These are phyloP conservation scores for Apoderus coryli DNA, from an alignment of 2,888 invertebrate species.

Conservation along the genomic window DNA sequence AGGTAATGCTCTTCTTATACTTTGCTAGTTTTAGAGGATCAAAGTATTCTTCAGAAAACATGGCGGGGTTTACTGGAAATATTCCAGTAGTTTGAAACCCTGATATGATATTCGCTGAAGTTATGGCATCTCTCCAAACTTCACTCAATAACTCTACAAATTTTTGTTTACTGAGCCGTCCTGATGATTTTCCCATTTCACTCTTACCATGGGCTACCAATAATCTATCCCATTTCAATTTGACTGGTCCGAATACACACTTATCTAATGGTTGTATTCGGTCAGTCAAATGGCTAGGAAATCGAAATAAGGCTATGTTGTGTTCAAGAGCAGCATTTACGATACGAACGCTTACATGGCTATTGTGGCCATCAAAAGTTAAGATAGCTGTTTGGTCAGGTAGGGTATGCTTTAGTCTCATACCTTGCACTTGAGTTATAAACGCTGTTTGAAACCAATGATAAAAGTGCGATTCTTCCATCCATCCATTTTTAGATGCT, in stretches of 20 bases:
- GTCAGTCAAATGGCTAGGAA: constrained; percentile 16
- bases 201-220: constrained; percentile 14
- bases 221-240: constrained; percentile 14
- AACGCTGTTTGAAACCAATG: no score
- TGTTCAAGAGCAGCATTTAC: constrained; percentile 9
- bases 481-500: constrained; percentile 18
- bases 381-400: constrained; percentile 7
- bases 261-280: constrained; percentile 14
- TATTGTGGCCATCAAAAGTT: constrained; percentile 12
- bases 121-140: constrained; percentile 6
- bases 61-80: constrained; percentile 3
- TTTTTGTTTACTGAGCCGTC: constrained; percentile 8
- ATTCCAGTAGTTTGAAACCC: constrained; percentile 6
- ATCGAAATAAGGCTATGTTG: constrained; percentile 9
- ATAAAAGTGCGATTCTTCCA: no score
- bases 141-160: constrained; percentile 7
- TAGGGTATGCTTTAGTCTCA: no score
- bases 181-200: constrained; percentile 12
- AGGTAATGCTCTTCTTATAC: no score
- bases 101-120: constrained; percentile 4
- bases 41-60: no score
- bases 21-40: no score
- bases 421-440: no score
- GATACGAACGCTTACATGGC: constrained; percentile 12
- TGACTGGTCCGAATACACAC: constrained; percentile 12